Conservation (phyloP, 64 coral and sea anemone genomes). For the Hydrozoanthus tunicans region DNA sequence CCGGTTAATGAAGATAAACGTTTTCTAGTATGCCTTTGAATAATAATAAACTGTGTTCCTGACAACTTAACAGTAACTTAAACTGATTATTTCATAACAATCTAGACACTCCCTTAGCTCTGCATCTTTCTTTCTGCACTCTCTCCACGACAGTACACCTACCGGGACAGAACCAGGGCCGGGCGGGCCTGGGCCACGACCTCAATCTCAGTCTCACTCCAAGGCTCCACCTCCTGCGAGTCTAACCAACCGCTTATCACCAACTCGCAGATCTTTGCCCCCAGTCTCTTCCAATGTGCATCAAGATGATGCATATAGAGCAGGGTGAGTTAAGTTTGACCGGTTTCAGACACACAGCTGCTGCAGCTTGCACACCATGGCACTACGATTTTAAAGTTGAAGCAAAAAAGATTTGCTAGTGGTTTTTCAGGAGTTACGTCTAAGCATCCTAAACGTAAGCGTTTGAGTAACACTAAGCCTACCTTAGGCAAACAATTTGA, state of each 20-base stretch:
- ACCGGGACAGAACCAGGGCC: slow-evolving; percentile 72
- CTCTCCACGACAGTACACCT: slow-evolving; percentile 56
- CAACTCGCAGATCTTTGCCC: slow-evolving; percentile 91
- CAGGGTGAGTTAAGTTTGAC: slow-evolving; percentile 80
- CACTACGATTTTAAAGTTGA: neutral
- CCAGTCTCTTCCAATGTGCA: slow-evolving; percentile 80
- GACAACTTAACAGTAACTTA: neutral
- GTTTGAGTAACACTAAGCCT: neutral
- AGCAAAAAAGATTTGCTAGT: neutral
- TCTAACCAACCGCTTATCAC: slow-evolving; percentile 80
- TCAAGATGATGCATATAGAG: slow-evolving; percentile 97
- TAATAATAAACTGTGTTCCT: too few species aligned
- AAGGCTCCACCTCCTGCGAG: slow-evolving; percentile 71
- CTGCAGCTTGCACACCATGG: neutral
- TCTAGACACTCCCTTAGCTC: slow-evolving; percentile 12
- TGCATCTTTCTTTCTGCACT: neutral
- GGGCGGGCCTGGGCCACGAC: slow-evolving; percentile 58
- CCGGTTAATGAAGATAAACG: too few species aligned
- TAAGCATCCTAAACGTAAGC: neutral
- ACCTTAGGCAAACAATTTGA: too few species aligned
- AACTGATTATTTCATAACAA: slow-evolving; percentile 6
- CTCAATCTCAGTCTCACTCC: slow-evolving; percentile 64
- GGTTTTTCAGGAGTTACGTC: neutral
- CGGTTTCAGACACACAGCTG: slow-evolving; percentile 8
- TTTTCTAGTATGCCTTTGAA: too few species aligned